A percentile compares a stretch with the other conserved stretches of the same genome.
Conservation (phyloP, 2,113 vertebrate genomes). For the Salvelinus fontinalis region DNA sequence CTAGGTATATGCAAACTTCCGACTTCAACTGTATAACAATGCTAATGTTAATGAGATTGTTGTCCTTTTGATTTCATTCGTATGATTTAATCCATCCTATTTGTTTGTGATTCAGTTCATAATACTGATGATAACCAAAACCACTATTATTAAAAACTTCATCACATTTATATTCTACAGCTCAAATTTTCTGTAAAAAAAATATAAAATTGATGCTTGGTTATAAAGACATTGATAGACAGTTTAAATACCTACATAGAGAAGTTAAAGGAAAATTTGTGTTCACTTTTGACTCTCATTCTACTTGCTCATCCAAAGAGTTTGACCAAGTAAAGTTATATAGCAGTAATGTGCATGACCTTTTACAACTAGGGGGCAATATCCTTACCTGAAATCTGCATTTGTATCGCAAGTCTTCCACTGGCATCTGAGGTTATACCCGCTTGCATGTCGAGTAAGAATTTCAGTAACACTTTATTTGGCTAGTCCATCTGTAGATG, state of each 20-base stretch:
- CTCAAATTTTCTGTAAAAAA: constrained; percentile 30
- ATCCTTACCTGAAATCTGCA: too few relatives aligned
- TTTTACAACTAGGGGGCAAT: too few relatives aligned
- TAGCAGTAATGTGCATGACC: too few relatives aligned
- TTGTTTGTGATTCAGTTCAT: constrained; percentile 4
- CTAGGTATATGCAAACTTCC: too few relatives aligned
- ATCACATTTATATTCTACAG: not conserved
- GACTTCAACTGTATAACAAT: not conserved
- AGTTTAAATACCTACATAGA: not conserved
- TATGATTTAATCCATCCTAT: not conserved
- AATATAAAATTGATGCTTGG: not conserved
- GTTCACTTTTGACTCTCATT: not conserved
- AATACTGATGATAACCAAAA: constrained; percentile 1
- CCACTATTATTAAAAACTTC: not conserved
- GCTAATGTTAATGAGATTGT: not conserved
- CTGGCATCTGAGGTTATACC: too few relatives aligned
- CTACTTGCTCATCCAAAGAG: not conserved
- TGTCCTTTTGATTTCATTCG: not conserved
- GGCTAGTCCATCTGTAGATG: too few relatives aligned
- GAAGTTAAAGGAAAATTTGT: not conserved
- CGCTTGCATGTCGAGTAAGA: too few relatives aligned
- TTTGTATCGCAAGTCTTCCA: too few relatives aligned
- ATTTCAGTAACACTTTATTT: too few relatives aligned
- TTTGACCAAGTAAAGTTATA: not conserved
- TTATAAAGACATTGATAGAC: not conserved